Conservation (phyloP, 2,113 vertebrate genomes). For the Oxyura jamaicensis region DNA sequence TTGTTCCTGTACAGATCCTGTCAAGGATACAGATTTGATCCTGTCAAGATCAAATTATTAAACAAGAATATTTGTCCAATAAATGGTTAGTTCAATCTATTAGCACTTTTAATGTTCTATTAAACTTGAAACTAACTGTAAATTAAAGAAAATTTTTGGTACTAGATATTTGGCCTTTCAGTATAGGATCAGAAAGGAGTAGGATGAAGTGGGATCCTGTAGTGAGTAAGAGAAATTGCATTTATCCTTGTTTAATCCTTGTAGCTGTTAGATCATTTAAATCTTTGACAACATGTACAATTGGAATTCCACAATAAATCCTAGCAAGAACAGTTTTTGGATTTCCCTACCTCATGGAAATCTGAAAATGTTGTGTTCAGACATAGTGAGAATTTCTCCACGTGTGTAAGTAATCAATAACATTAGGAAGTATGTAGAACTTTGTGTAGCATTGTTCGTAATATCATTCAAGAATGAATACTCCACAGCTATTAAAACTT, state of each 20-base stretch:
- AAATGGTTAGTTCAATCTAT: background rate
- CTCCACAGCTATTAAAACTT: background rate
- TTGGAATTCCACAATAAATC: background rate
- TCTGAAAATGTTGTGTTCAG: background rate
- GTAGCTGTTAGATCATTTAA: conserved; percentile 4
- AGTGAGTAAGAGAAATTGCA: background rate
- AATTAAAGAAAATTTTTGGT: background rate
- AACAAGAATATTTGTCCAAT: background rate
- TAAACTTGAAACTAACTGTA: background rate
- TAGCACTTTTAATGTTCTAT: background rate
- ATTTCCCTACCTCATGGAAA: background rate
- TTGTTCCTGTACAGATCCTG: background rate
- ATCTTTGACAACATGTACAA: background rate
- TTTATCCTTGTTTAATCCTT: conserved; percentile 15
- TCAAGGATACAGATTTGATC: background rate
- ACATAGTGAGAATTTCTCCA: background rate
- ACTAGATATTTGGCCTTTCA: background rate
- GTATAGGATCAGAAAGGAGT: background rate
- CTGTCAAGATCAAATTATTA: background rate
- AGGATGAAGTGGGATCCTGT: background rate
- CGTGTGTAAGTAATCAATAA: background rate
- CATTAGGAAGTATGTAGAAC: background rate
- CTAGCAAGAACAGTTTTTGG: background rate
- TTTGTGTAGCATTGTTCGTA: background rate
- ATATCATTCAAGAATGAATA: background rate